Conservation (phyloP, 2,113 vertebrate species). For the Struthio camelus region DNA sequence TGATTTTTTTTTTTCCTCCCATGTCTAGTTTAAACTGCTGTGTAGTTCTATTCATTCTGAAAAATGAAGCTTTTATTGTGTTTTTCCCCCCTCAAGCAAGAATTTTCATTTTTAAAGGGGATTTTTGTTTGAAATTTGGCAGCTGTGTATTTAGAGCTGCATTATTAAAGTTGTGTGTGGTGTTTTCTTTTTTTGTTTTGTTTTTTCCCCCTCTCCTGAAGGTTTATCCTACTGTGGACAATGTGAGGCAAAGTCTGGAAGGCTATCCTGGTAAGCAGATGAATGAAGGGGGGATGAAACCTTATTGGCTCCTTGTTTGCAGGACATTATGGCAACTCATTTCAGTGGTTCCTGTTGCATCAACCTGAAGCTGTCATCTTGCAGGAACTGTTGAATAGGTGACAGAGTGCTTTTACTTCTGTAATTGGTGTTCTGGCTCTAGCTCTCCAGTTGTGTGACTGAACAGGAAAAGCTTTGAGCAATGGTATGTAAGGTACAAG, state of each 20-base stretch:
- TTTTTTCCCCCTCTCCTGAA: conserved; percentile 45
- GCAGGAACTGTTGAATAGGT: neutral
- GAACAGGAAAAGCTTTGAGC: neutral
- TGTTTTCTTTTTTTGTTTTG: neutral
- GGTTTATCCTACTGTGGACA: conserved; percentile 95
- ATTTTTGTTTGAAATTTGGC: neutral
- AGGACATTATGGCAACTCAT: too few relatives aligned
- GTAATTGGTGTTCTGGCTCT: neutral
- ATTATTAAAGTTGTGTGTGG: neutral
- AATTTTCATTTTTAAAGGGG: neutral
- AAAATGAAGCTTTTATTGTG: neutral
- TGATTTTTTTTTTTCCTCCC: too few relatives aligned
- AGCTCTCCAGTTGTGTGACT: neutral
- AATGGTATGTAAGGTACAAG: neutral
- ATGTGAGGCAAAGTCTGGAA: conserved; percentile 95
- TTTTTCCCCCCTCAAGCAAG: neutral
- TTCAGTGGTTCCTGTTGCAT: neutral
- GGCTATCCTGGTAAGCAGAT: conserved; percentile 90
- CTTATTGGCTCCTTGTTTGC: neutral
- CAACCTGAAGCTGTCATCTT: neutral
- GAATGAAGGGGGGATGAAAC: neutral
- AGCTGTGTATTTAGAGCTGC: neutral
- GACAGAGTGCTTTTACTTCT: neutral
- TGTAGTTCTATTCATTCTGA: neutral
- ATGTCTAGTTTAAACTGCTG: neutral